Conservation (phyloP, 2,113 vertebrate genomes). For the Myiagra hebetior region DNA sequence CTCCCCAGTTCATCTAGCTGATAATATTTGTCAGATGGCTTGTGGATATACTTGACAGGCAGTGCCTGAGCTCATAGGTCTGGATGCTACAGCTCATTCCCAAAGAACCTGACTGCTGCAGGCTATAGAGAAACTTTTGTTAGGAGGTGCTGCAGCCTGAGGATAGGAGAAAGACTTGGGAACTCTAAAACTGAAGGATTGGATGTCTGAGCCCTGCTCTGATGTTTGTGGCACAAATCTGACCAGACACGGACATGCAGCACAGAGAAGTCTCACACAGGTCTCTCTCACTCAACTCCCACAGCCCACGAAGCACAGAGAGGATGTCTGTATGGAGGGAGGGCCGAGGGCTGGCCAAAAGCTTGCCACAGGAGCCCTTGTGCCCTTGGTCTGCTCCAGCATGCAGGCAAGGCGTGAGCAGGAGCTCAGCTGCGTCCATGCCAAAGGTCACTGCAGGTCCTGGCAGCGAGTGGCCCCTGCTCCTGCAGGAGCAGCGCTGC, state of each 20-base stretch:
- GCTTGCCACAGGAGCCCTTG: background rate
- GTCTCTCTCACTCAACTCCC: background rate
- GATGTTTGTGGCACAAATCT: background rate
- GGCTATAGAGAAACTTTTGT: background rate
- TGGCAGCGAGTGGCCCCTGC: accelerated
- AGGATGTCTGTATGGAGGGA: accelerated
- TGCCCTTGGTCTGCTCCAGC: background rate
- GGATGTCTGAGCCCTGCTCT: background rate
- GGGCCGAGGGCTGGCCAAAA: background rate
- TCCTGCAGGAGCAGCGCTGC: background rate
- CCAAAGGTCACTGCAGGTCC: accelerated
- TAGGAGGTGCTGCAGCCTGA: background rate
- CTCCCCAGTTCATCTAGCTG: background rate
- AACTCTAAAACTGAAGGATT: background rate
- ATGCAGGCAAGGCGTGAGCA: background rate
- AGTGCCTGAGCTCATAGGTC: background rate
- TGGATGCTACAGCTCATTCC: background rate
- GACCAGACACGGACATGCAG: accelerated
- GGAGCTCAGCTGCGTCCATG: accelerated
- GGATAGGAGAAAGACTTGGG: background rate
- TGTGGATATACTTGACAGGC: background rate
- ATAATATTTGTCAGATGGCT: background rate
- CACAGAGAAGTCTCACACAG: too few species aligned
- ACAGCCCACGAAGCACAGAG: background rate
- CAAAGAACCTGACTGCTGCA: background rate